Percentiles rank a stretch among this genome's conserved stretches.
Evolutionary conservation across 1,140 invertebrate genomes (phyloP).

Genomic region (Sminthurinus signatus): DNA sequence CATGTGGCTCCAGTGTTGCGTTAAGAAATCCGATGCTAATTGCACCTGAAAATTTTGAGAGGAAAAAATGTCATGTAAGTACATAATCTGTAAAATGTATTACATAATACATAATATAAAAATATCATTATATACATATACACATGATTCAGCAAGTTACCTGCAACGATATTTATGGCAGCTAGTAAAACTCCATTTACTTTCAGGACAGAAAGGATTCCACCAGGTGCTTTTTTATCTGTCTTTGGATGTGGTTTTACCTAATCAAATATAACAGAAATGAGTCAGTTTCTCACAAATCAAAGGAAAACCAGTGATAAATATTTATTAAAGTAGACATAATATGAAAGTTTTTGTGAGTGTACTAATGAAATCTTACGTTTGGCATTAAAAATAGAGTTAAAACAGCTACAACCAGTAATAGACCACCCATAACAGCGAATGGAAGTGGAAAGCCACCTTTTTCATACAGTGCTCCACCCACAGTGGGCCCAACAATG

Average conservation of each 20-base stretch:
- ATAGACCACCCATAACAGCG: slow-evolving; percentile 50
- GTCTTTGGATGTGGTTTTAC: neutral
- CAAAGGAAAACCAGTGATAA: too few species aligned
- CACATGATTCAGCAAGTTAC: slow-evolving; percentile 37
- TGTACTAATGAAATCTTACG: too few species aligned
- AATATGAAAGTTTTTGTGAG: too few species aligned
- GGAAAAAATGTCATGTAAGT: slow-evolving; percentile 53
- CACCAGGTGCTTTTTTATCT: slow-evolving; percentile 46
- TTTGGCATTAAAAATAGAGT: slow-evolving; percentile 23
- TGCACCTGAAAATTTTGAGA: slow-evolving; percentile 63
- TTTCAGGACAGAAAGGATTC: slow-evolving; percentile 55
- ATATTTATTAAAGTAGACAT: too few species aligned
- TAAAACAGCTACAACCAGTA: slow-evolving; percentile 11
- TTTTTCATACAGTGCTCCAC: slow-evolving; percentile 45
- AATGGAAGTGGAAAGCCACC: slow-evolving; percentile 85
- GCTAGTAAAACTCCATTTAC: slow-evolving; percentile 62
- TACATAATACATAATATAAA: too few species aligned
- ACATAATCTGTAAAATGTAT: too few species aligned
- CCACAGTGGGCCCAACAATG: slow-evolving; percentile 20
- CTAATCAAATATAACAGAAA: too few species aligned
- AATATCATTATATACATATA: too few species aligned
- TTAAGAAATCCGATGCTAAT: slow-evolving; percentile 75
- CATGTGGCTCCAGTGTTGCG: slow-evolving; percentile 74
- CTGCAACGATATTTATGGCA: slow-evolving; percentile 61
- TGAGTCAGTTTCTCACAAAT: too few species aligned